phyloP scores from a whole-genome alignment of 2,113 vertebrate genomes.

The Zosterops lateralis region DNA sequence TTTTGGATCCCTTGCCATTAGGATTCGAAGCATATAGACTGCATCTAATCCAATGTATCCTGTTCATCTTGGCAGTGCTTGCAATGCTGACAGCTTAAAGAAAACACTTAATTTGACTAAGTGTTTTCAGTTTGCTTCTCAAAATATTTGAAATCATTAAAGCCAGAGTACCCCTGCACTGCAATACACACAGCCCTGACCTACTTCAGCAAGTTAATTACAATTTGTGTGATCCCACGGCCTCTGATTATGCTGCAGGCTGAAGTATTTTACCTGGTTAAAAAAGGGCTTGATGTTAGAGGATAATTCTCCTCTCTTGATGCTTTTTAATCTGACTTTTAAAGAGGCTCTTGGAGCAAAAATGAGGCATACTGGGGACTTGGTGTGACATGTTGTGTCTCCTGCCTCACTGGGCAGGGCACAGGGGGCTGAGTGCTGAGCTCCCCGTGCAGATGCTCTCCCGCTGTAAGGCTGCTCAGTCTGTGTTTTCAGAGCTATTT shows the following conservation, averaged over 20 bases:
- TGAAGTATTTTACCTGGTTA: neutral
- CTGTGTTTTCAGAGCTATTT: neutral
- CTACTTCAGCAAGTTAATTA: constrained; percentile 40
- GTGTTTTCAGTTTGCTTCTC: constrained; percentile 56
- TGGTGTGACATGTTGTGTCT: neutral
- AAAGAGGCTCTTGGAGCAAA: neutral
- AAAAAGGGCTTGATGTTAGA: neutral
- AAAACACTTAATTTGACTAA: constrained; percentile 69
- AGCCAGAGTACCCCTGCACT: constrained; percentile 21
- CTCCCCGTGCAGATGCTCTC: neutral
- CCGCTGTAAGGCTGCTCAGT: neutral
- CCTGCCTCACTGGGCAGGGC: neutral
- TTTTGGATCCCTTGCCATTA: constrained; percentile 54
- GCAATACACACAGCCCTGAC: constrained; percentile 8
- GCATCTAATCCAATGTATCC: constrained; percentile 66
- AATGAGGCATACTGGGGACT: neutral
- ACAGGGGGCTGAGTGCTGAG: neutral
- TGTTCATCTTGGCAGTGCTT: constrained; percentile 40
- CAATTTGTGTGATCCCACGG: neutral
- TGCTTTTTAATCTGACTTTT: neutral
- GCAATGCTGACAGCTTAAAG: constrained; percentile 59
- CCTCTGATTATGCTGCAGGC: neutral
- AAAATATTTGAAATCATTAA: constrained; percentile 61
- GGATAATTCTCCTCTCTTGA: neutral
- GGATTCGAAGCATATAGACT: constrained; percentile 45